phyloP scores from a whole-genome alignment of 2,888 invertebrate genomes.

The Cacoxenus indagator region DNA sequence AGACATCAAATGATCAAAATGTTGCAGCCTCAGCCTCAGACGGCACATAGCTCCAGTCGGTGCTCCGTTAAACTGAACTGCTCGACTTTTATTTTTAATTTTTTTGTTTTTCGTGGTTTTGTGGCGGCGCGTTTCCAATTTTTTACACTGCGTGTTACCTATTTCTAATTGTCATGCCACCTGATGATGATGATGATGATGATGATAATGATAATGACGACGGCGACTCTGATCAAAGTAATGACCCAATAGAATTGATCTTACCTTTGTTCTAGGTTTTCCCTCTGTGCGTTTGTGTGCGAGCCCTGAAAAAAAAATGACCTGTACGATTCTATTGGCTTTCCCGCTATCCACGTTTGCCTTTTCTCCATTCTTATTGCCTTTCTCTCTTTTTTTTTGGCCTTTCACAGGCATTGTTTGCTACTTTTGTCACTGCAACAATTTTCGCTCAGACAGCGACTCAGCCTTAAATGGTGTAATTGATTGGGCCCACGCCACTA shows the following conservation, averaged over 20 bases:
- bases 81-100: neutral
- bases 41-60: neutral
- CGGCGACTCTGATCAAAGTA: no score
- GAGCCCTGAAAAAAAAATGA: neutral
- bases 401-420: conserved; percentile 2
- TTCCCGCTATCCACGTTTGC: neutral
- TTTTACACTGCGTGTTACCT: conserved; percentile 54
- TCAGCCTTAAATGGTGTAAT: conserved; percentile 12
- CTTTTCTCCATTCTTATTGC: neutral
- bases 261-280: neutral
- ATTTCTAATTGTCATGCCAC: conserved; percentile 65
- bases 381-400: neutral
- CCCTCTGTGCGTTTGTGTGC: neutral
- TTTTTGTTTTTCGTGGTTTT: conserved; percentile 7
- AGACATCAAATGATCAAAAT: neutral
- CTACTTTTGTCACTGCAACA: conserved; percentile 5
- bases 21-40: neutral
- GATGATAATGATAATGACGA: no score
- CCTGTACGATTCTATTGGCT: neutral
- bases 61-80: neutral
- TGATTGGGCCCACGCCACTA: conserved; percentile 6
- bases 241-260: neutral
- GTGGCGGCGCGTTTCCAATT: conserved; percentile 61
- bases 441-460: neutral
- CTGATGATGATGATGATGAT: conserved; percentile 46